These are phyloP conservation scores for Maccullochella peelii DNA, from an alignment of 2,113 vertebrate species.

Conservation along the genomic window DNA sequence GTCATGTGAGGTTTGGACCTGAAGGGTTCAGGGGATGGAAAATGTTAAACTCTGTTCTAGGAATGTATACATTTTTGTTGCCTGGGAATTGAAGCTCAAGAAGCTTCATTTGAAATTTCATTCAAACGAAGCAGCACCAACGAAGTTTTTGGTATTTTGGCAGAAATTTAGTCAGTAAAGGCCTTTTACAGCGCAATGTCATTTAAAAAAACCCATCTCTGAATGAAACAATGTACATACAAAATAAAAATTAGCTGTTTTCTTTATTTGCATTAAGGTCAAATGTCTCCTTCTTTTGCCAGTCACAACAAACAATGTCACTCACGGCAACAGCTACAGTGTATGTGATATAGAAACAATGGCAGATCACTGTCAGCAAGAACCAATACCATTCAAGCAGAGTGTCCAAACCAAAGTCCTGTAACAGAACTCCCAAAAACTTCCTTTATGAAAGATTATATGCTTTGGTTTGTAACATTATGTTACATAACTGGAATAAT, in stretches of 20 bases:
- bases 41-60: too few species aligned
- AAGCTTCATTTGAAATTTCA: too few species aligned
- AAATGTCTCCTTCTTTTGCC: background rate
- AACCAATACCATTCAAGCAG: background rate
- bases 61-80: background rate
- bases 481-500: conserved; percentile 3
- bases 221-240: background rate
- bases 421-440: background rate
- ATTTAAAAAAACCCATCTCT: background rate
- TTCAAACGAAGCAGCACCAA: background rate
- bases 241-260: background rate
- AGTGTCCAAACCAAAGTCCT: background rate
- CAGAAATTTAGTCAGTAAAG: background rate
- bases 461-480: conserved; percentile 16
- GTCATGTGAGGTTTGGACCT: background rate
- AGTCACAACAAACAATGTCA: background rate
- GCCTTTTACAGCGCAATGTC: background rate
- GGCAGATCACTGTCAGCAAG: background rate
- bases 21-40: background rate
- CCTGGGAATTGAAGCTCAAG: too few species aligned
- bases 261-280: background rate
- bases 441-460: background rate
- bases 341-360: background rate
- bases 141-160: background rate
- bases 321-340: background rate